phyloP scores from a whole-genome alignment of 2,797 vertebrate genomes.

The Arctocebus calabarensis region DNA sequence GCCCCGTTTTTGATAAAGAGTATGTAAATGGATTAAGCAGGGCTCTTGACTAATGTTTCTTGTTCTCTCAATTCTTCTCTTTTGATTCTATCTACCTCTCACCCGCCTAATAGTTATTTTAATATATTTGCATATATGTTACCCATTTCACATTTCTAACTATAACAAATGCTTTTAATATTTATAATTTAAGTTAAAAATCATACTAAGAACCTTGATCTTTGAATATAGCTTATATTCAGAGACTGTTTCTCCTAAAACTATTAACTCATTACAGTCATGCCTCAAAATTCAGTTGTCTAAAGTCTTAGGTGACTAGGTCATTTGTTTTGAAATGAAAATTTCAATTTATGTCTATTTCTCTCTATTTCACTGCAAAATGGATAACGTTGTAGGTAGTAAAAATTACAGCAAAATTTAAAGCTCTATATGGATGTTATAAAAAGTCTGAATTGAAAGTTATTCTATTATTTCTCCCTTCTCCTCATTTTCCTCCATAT shows the following conservation, averaged over 20 bases:
- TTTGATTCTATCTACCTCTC: not conserved
- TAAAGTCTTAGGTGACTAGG: not conserved
- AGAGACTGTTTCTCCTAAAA: not conserved
- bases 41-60: not conserved
- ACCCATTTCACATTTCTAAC: not conserved
- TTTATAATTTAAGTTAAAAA: not conserved
- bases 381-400: not conserved
- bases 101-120: not conserved
- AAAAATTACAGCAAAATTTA: not conserved
- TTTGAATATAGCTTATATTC: not conserved
- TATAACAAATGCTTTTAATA: not conserved
- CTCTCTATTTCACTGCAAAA: not conserved
- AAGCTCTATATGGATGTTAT: not conserved
- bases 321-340: not conserved
- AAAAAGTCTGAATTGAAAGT: not conserved
- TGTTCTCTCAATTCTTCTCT: not conserved
- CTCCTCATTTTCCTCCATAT: not conserved
- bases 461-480: not conserved
- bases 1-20: not conserved
- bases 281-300: not conserved
- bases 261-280: accelerated
- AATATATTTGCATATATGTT: not conserved
- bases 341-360: not conserved
- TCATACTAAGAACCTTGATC: not conserved
- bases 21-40: not conserved